Evolutionary conservation across 1,140 invertebrate genomes (phyloP), one percentile per base, ranked within the genome.

Genomic region (Nebria ingens): DNA sequence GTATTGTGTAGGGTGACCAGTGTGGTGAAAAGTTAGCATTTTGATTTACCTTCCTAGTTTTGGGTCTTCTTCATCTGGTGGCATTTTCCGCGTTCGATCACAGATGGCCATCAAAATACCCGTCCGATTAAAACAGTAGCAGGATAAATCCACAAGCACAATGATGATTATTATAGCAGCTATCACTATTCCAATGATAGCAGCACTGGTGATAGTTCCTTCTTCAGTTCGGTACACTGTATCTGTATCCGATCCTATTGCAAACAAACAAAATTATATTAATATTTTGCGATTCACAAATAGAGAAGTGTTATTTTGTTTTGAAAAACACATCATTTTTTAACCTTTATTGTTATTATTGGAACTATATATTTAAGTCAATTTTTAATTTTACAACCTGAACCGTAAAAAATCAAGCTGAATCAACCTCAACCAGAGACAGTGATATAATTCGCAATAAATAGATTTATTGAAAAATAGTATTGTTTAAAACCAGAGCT

Each of bases 11-110:
- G n/a, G n/a, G n/a, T n/a, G n/a, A n/a, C n/a, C n/a, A n/a, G n/a
- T n/a, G n/a, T n/a, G n/a, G n/a, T n/a, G n/a, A n/a, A n/a, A n/a
- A n/a, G n/a, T n/a, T n/a, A n/a, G n/a, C n/a, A n/a, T n/a, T n/a
- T n/a, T n/a, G n/a, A 58, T 70, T 73, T 79, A 90, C 87, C 86
- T 89, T 77, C 86, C 85, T 29, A 89, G 71, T 70, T 89, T 89
- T 0, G 84, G 76, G 71, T 89, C 86, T 21, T 89, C 87, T 54
- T 89, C 86, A 59, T 84, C 82, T 22, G 81, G 77, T 51, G 81
- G 79, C 68, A 83, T 84, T 50, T 77, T 75, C 58, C 76, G 75
- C 58, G 67, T 64, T 61, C 76, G 72, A 50, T 85, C 81, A 63
- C 84, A 89, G 56, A 87, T 72, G 49, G 83, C 79, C 38, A 83